A percentile compares a stretch with the other conserved stretches of the same genome.
These are phyloP conservation scores for Coturnix japonica DNA, from an alignment of 2,113 vertebrate genomes.

Conservation along the genomic window DNA sequence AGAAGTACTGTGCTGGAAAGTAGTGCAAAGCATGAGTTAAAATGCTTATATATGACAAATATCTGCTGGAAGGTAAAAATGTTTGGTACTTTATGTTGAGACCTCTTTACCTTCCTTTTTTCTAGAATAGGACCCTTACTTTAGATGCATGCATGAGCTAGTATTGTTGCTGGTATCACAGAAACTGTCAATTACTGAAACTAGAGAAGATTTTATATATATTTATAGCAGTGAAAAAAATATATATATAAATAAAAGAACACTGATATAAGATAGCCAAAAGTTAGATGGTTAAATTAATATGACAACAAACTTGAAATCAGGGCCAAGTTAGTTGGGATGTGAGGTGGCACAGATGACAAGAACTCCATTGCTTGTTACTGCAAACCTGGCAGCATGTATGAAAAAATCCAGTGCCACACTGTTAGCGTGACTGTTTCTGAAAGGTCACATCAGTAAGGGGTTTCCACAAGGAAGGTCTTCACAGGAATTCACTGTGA, in stretches of 20 bases:
- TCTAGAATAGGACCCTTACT: background rate
- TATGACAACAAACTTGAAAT: background rate
- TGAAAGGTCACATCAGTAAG: background rate
- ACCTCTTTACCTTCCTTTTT: background rate
- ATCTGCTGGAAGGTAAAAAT: background rate
- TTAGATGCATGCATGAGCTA: background rate
- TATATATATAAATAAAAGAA: no score
- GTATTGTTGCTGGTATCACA: background rate
- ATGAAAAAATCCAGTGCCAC: background rate
- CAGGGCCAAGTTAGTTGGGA: background rate
- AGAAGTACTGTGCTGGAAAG: background rate
- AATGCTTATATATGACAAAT: background rate
- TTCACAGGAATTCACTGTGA: background rate
- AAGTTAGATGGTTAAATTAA: background rate
- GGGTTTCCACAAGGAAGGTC: background rate
- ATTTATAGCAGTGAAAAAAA: background rate
- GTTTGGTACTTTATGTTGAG: background rate
- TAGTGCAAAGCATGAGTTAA: background rate
- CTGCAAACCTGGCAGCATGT: background rate
- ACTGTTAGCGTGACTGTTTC: background rate
- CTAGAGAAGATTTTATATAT: background rate
- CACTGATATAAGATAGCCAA: background rate
- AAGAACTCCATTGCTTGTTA: background rate
- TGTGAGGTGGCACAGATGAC: rapidly evolving
- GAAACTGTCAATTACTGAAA: background rate